Conservation (phyloP, 2,113 vertebrate genomes). For the Sclerurus mexicanus region DNA sequence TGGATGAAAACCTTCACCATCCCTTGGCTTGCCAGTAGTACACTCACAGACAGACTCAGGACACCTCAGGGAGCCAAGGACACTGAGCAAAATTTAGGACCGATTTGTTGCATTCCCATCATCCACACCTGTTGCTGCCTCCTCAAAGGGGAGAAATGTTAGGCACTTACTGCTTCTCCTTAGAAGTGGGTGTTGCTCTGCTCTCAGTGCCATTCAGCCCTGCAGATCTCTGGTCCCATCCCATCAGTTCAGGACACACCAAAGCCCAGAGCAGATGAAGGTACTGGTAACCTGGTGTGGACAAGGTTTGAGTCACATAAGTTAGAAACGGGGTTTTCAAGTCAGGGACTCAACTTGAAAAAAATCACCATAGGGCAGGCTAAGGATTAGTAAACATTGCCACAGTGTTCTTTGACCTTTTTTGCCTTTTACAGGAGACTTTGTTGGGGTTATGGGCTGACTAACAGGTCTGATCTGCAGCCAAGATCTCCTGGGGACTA, state of each 20-base stretch:
- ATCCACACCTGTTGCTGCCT: background rate
- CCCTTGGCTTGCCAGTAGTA: accelerated
- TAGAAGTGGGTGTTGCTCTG: background rate
- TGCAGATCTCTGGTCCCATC: accelerated
- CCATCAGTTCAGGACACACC: background rate
- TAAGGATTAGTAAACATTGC: background rate
- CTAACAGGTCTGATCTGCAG: background rate
- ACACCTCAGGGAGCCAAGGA: background rate
- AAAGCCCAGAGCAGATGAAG: background rate
- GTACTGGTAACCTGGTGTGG: accelerated
- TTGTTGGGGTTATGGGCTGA: background rate
- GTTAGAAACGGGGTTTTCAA: background rate
- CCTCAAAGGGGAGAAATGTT: background rate
- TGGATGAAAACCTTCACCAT: background rate
- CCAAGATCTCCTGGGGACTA: background rate
- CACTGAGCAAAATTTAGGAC: background rate
- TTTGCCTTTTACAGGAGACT: background rate
- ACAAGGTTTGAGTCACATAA: accelerated
- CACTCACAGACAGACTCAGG: background rate
- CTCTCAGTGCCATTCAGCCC: accelerated
- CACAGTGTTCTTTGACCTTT: background rate
- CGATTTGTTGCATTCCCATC: background rate
- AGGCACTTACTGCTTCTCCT: background rate
- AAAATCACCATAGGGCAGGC: background rate
- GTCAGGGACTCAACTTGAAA: background rate